Percentiles rank a stretch among this genome's conserved stretches.
phyloP scores from a whole-genome alignment of 23 tunicate species.

The Diplosoma virens region DNA sequence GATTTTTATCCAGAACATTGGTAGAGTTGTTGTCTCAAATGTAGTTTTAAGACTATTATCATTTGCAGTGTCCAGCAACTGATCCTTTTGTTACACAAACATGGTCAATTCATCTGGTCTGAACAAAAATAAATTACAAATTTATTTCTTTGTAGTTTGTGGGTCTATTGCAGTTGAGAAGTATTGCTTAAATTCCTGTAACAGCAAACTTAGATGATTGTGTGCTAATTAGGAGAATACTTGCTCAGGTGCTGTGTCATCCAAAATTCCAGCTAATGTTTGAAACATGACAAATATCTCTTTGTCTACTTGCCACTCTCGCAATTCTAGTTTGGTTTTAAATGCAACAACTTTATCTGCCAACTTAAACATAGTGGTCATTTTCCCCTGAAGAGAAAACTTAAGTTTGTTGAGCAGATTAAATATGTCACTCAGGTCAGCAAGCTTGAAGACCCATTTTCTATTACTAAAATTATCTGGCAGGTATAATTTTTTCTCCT shows the following conservation, averaged over 20 bases:
- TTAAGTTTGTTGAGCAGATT: constrained; percentile 31
- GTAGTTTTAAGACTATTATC: no score
- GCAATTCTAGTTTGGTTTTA: constrained; percentile 38
- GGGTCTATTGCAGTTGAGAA: no score
- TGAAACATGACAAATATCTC: constrained; percentile 44
- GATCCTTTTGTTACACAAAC: no score
- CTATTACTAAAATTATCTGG: constrained; percentile 2
- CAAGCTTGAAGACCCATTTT: constrained; percentile 13
- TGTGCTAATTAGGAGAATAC: no score
- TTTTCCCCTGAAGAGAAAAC: constrained; percentile 29
- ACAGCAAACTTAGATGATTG: no score
- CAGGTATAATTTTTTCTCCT: constrained; percentile 35
- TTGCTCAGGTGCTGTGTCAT: constrained; percentile 5
- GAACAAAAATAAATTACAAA: no score
- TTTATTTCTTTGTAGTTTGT: no score
- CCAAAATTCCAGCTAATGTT: constrained; percentile 34
- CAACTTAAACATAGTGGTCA: constrained; percentile 1
- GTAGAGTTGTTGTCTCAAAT: no score
- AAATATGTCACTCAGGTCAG: constrained; percentile 28
- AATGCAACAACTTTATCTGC: constrained; percentile 58
- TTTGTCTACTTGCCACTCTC: constrained; percentile 29
- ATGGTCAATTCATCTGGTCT: no score
- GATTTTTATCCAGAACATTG: no score
- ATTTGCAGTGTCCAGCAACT: no score
- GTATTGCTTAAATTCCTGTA: no score